Evolutionary conservation across 1,140 invertebrate species (phyloP).

Genomic region (Bombus cullumanus): DNA sequence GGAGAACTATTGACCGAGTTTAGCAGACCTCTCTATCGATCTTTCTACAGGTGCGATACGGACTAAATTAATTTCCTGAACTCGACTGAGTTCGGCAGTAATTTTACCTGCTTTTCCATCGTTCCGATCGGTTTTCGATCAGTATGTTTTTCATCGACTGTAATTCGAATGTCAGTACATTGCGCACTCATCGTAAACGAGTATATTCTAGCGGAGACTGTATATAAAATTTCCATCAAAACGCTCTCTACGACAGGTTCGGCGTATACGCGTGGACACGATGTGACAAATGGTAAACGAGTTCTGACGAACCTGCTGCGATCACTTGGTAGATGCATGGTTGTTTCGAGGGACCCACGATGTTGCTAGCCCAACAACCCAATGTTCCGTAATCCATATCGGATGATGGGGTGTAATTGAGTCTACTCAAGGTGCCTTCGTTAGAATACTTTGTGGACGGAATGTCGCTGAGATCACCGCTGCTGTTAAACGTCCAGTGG

Average conservation of each 20-base stretch:
- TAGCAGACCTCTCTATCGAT: background rate
- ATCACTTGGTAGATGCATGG: conserved; percentile 91
- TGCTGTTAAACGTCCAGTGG: conserved; percentile 86
- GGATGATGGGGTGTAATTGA: conserved; percentile 84
- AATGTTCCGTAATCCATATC: conserved; percentile 91
- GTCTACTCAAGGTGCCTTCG: conserved; percentile 81
- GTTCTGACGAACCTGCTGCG: conserved; percentile 86
- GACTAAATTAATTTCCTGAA: conserved; percentile 35
- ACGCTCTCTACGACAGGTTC: background rate
- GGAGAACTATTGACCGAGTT: conserved; percentile 41
- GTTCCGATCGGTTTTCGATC: no score
- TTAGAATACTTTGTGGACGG: conserved; percentile 80
- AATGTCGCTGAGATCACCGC: conserved; percentile 83
- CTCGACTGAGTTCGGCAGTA: background rate
- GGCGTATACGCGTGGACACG: background rate
- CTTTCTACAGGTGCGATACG: background rate
- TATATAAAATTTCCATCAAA: background rate
- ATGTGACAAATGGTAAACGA: background rate
- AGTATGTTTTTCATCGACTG: background rate
- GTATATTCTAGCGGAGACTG: conserved; percentile 68
- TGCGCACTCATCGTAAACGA: conserved; percentile 54
- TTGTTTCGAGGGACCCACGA: conserved; percentile 87
- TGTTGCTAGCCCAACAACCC: conserved; percentile 90
- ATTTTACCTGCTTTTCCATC: background rate
- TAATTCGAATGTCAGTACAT: background rate